Evolutionary conservation across 2,113 vertebrate genomes (phyloP), one percentile per base, ranked within the genome.

Genomic region (Zapornia atra): DNA sequence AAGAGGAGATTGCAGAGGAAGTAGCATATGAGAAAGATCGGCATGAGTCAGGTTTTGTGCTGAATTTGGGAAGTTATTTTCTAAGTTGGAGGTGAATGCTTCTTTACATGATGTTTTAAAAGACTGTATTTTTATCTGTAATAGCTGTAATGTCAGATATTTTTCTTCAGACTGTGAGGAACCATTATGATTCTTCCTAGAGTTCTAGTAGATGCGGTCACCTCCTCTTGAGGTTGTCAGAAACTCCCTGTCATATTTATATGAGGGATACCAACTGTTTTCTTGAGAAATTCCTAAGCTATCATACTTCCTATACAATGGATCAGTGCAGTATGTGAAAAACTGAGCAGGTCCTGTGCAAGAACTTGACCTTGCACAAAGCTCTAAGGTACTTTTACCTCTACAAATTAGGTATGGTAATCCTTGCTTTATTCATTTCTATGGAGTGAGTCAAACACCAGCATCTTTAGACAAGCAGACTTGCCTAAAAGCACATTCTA

Each of bases 351-450:
- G 8, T 94, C 33, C 53, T 72, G 5, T 38, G 19, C 31, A 79
- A 85, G 53, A 84, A 26, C 40, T 36, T 92, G 82, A 53, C n/a
- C 28, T 65, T 76, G 15, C 22, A 56, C 11, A 48, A 57, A 57
- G 11, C 16, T 90, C 38, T 65, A 33, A 86, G 40, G 11, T 54
- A 59, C 22, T 83, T 31, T 70, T 69, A 69, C 54, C 9, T 66
- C 65, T 82, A 91, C 42, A 81, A 63, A 92, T 78, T 81, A 92
- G 78, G 20, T 72, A 92, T 88, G 50, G 25, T 88, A 95, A 92
- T 81, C 82, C 73, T 92, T 59, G 8, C 28, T 89, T 78, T 84
- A 71, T 72, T 57, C 12, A 34, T 1, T 76, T 94, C 24, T 72
- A 76, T 31, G 57, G 19, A 68, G 17, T 71, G 40, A 86, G 77